phyloP scores from a whole-genome alignment of 2,888 invertebrate genomes.

The Caenorhabditis afra region DNA sequence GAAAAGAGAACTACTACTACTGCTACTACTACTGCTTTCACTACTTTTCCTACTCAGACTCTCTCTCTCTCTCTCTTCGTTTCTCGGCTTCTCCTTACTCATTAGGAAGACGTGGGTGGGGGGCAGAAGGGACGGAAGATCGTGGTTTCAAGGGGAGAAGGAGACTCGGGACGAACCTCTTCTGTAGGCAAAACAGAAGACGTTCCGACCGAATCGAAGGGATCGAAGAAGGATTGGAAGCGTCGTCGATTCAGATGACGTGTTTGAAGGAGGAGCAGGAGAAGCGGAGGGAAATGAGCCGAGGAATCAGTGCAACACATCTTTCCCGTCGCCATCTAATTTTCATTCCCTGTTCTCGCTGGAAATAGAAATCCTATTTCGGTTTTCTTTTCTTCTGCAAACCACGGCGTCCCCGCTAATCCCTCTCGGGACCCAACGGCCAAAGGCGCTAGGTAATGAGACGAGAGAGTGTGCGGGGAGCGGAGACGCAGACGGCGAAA shows the following conservation, averaged over 20 bases:
- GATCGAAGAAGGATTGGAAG: neutral
- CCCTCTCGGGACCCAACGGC: constrained; percentile 34
- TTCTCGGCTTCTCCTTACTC: constrained; percentile 27
- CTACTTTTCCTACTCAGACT: too few species aligned
- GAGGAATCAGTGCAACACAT: constrained; percentile 38
- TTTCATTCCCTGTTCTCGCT: constrained; percentile 27
- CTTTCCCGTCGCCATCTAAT: constrained; percentile 15
- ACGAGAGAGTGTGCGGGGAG: constrained; percentile 6
- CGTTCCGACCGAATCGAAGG: neutral
- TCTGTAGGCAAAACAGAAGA: too few species aligned
- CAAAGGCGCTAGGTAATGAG: constrained; percentile 14
- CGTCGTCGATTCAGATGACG: neutral
- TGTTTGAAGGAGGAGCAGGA: neutral
- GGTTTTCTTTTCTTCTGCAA: constrained; percentile 29
- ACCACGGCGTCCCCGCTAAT: neutral
- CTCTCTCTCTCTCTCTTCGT: too few species aligned
- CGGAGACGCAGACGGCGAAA: constrained; percentile 6
- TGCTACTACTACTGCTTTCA: constrained; percentile 9
- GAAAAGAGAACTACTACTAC: constrained; percentile 20
- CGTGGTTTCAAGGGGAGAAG: too few species aligned
- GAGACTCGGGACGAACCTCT: too few species aligned
- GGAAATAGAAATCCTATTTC: constrained; percentile 47
- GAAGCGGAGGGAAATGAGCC: constrained; percentile 3
- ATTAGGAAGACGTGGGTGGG: constrained; percentile 38
- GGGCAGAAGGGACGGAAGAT: neutral